phyloP scores from a whole-genome alignment of 2,797 vertebrate species.

The Margarornis squamiger region DNA sequence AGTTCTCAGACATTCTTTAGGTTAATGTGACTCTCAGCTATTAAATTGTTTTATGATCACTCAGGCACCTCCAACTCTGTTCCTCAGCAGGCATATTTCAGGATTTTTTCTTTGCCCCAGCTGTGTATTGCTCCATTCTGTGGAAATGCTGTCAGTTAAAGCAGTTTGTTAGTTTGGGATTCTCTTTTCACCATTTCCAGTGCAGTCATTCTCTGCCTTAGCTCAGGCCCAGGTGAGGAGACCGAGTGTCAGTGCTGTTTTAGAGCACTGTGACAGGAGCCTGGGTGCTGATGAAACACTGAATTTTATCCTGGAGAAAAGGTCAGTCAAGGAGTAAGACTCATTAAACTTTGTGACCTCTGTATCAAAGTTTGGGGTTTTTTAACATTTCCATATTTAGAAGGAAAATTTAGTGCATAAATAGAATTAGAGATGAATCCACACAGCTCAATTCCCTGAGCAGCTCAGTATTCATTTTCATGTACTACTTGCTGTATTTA shows the following conservation, averaged over 20 bases:
- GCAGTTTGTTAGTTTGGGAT: not conserved
- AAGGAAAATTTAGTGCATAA: not conserved
- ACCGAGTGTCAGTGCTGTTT: not conserved
- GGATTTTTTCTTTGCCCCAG: not conserved
- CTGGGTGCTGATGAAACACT: not conserved
- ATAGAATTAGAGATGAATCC: not conserved
- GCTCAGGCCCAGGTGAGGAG: not conserved
- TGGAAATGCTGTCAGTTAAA: not conserved
- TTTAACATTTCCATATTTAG: not conserved
- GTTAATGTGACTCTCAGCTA: not conserved
- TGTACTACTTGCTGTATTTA: not conserved
- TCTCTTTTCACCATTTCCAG: not conserved
- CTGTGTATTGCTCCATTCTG: not conserved
- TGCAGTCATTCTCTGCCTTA: not conserved
- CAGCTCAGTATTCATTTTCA: not conserved
- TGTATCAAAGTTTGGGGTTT: not conserved
- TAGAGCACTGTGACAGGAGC: not conserved
- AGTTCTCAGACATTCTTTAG: constrained; percentile 28
- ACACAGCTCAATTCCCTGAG: not conserved
- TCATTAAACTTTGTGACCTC: not conserved
- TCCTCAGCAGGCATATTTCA: not conserved
- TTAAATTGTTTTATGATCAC: not conserved
- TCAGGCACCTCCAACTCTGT: not conserved
- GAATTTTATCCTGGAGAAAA: not conserved
- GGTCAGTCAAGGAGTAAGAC: not conserved